Evolutionary conservation across 2,113 vertebrate species (phyloP).

Genomic region (Ardeotis arabs): DNA sequence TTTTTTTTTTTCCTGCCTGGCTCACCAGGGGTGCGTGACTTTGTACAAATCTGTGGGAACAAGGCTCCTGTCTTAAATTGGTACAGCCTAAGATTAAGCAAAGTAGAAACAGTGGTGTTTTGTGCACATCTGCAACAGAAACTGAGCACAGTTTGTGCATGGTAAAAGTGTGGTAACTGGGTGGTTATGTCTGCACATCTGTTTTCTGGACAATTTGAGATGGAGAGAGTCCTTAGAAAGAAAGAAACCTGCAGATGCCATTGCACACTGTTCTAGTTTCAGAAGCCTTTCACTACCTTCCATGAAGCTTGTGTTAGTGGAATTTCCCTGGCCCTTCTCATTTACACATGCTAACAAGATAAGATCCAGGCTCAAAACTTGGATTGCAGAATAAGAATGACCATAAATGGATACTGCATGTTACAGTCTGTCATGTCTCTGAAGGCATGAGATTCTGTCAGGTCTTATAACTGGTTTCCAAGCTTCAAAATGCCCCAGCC

Average conservation of each 20-base stretch:
- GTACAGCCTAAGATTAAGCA: not conserved
- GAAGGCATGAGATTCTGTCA: not conserved
- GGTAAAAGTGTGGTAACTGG: not conserved
- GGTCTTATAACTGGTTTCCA: not conserved
- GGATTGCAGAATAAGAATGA: not conserved
- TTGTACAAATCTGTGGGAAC: not conserved
- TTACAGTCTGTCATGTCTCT: not conserved
- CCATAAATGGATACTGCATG: not conserved
- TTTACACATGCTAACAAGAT: not conserved
- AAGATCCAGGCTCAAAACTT: not conserved
- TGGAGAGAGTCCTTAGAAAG: not conserved
- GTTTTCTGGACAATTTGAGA: not conserved
- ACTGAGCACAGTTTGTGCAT: rapidly evolving
- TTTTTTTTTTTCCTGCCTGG: not conserved
- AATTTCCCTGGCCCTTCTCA: not conserved
- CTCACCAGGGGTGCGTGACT: not conserved
- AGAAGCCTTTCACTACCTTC: not conserved
- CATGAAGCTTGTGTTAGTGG: not conserved
- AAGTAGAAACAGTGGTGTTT: not conserved
- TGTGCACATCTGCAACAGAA: not conserved
- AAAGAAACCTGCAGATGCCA: not conserved
- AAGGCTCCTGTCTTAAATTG: not conserved
- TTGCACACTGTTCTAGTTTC: not conserved
- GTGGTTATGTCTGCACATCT: not conserved
- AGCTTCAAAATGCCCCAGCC: not conserved